A percentile compares a stretch with the other conserved stretches of the same genome.
These are phyloP conservation scores for Harpegnathos saltator DNA, from an alignment of 1,140 invertebrate genomes.

Conservation along the genomic window DNA sequence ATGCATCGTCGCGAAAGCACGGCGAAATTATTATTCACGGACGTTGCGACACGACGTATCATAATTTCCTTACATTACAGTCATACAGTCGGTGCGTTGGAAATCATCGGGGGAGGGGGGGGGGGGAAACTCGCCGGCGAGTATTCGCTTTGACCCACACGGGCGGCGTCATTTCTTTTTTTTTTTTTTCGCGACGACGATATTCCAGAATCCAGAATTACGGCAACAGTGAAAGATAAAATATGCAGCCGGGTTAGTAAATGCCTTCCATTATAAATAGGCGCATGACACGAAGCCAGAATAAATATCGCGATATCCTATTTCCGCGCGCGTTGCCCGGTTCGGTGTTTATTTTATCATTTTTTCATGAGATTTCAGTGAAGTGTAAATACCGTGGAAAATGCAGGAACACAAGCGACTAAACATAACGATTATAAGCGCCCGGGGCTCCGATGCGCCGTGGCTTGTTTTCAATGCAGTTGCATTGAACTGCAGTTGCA, in stretches of 20 bases:
- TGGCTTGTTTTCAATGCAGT: slow-evolving; percentile 73
- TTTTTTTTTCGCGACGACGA: neutral
- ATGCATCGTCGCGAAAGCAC: neutral
- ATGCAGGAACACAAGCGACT: slow-evolving; percentile 74
- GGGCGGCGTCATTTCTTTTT: slow-evolving; percentile 46
- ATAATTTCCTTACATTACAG: slow-evolving; percentile 30
- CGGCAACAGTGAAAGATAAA: slow-evolving; percentile 49
- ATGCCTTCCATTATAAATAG: slow-evolving; percentile 75
- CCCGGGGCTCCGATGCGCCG: slow-evolving; percentile 64
- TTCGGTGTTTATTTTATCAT: slow-evolving; percentile 74
- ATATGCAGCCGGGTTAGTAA: slow-evolving; percentile 69
- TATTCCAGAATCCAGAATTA: slow-evolving; percentile 39
- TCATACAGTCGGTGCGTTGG: slow-evolving; percentile 1
- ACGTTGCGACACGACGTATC: neutral
- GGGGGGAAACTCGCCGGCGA: slow-evolving; percentile 33
- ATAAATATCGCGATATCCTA: slow-evolving; percentile 74
- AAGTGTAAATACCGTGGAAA: slow-evolving; percentile 75
- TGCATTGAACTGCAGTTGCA: slow-evolving; percentile 67
- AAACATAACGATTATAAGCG: slow-evolving; percentile 77
- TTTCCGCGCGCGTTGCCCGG: slow-evolving; percentile 57
- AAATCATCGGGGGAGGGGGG: slow-evolving; percentile 48
- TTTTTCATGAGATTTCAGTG: slow-evolving; percentile 75
- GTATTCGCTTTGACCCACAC: slow-evolving; percentile 37
- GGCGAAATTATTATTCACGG: slow-evolving; percentile 30
- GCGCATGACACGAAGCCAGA: slow-evolving; percentile 72